Conservation (phyloP, 2,113 vertebrate species). For the Thermophis baileyi region DNA sequence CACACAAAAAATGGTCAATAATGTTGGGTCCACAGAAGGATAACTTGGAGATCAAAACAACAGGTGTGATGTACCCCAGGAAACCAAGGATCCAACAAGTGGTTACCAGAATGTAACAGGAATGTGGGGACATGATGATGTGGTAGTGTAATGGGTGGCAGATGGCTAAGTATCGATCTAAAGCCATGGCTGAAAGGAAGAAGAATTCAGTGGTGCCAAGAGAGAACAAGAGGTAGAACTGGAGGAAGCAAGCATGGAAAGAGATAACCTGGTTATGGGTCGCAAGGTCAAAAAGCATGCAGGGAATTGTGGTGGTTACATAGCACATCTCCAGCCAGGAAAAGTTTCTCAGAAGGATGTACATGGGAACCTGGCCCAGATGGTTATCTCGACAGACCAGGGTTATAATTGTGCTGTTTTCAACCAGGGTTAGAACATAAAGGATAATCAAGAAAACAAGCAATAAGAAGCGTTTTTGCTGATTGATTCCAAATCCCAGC, state of each 20-base stretch:
- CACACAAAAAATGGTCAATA: slow-evolving; percentile 41
- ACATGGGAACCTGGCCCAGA: neutral
- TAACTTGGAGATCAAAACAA: slow-evolving; percentile 35
- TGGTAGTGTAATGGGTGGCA: neutral
- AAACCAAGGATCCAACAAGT: slow-evolving; percentile 50
- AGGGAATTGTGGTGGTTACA: neutral
- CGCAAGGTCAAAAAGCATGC: neutral
- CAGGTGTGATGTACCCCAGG: slow-evolving; percentile 44
- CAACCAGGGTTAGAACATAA: neutral
- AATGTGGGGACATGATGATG: neutral
- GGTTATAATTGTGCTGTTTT: neutral
- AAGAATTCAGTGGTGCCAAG: slow-evolving; percentile 6
- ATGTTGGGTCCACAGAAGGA: neutral
- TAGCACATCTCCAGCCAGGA: slow-evolving; percentile 25
- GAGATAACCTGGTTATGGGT: neutral
- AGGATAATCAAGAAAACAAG: neutral
- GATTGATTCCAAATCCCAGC: neutral
- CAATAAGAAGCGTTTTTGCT: neutral
- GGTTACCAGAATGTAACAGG: slow-evolving; percentile 20
- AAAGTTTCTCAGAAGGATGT: slow-evolving; percentile 15
- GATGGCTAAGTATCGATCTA: slow-evolving; percentile 6
- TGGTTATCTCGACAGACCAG: neutral
- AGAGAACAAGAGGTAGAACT: neutral
- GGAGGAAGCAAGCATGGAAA: neutral
- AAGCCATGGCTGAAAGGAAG: slow-evolving; percentile 13